Base-by-base conservation (phyloP, 2,888 invertebrate genomes). In the Rhingia campestris region DNA sequence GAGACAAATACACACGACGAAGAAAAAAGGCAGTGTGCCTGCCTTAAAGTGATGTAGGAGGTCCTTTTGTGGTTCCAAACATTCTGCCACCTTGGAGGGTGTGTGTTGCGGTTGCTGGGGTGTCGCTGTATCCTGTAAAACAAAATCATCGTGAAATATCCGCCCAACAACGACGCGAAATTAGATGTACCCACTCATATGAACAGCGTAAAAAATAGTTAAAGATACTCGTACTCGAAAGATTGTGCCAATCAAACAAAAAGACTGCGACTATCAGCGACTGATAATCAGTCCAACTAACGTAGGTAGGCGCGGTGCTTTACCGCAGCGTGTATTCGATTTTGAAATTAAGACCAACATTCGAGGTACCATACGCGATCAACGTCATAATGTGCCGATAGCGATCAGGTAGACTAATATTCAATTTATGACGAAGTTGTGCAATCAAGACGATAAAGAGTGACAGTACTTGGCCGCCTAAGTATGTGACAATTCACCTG, bases 61-160 rank as follows among this genome's bases (percentile, higher is more conserved):
- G 47, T 47, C 70, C 45, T 58, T 47, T 70, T 59, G 72, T 41
- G 41, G 66, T 67, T 49, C 61, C 72, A 72, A 72, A 76, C 70
- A 64, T 76, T 54, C 66, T 35, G 77, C 72, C 37, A 32, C 47
- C 22, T 22, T 2, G 22, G 22, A 22, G 22, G 47, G 51, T 47
- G 45, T 72, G 64, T 61, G 58, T 66, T 69, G 64, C 64, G 22
- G 12, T 35, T 81, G 41, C 53, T 64, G 32, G 56, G 47, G 41
- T 67, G 33, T 32, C 64, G 30, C 51, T 61, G 39, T 47, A 35
- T 10, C 14, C 5, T 30, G 41, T 41, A 39, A 54, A 41, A 49
- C 45, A 47, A 64, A 64, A 76, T 81, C 22, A 22, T 22, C 22
- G 22, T 22, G 22, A 22, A 22, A 22, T 22, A 22, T 22, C 22